These are phyloP conservation scores for Caloenas nicobarica DNA, from an alignment of 2,113 vertebrate species.

Conservation along the genomic window DNA sequence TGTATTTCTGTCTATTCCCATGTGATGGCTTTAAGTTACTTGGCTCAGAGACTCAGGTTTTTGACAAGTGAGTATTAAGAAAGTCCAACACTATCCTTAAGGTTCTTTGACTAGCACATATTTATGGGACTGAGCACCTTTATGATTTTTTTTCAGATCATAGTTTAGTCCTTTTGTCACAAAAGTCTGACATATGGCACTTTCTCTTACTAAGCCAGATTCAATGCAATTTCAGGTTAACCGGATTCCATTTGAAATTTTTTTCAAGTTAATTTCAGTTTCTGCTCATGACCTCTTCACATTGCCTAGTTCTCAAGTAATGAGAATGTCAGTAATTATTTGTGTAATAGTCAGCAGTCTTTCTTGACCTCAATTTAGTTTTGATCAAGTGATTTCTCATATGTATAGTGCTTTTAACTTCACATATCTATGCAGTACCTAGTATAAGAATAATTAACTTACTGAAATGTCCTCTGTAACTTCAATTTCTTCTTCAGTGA, in stretches of 20 bases:
- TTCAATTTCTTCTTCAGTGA: not conserved
- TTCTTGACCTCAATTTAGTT: not conserved
- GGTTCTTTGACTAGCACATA: not conserved
- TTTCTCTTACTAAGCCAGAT: not conserved
- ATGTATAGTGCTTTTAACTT: not conserved
- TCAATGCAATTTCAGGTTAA: not conserved
- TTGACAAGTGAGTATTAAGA: not conserved
- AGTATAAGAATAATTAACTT: not conserved
- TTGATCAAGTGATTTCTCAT: not conserved
- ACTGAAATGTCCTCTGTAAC: not conserved
- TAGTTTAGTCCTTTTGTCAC: not conserved
- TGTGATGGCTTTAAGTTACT: not conserved
- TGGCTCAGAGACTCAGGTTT: not conserved
- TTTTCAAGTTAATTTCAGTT: not conserved
- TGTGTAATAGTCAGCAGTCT: not conserved
- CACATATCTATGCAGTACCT: not conserved
- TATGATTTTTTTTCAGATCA: not conserved
- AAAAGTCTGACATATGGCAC: rapidly evolving
- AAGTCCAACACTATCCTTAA: not conserved
- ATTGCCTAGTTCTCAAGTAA: not conserved
- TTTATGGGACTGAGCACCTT: not conserved
- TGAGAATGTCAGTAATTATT: not conserved
- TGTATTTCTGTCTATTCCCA: not conserved
- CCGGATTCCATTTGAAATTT: not conserved
- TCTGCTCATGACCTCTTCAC: not conserved